Percentiles rank a stretch among this genome's conserved stretches.
Conservation (phyloP, 2,113 vertebrate species). For the Oriolus oriolus region DNA sequence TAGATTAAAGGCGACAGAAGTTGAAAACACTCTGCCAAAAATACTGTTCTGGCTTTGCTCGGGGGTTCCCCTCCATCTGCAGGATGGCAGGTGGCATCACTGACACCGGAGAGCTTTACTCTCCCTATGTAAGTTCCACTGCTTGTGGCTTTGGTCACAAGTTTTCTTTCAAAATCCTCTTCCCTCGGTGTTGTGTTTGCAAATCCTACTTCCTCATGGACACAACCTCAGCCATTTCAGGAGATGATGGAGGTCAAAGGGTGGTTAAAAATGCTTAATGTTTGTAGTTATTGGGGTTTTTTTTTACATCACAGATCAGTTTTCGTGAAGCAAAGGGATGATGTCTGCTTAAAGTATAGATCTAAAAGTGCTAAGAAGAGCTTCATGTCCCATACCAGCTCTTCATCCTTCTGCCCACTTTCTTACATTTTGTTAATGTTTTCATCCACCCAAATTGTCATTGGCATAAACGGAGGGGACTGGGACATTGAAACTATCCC, state of each 20-base stretch:
- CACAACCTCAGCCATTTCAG: not conserved
- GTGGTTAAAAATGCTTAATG: not conserved
- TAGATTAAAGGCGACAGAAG: slow-evolving; percentile 1
- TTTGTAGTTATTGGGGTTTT: fast-evolving
- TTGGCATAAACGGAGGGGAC: not conserved
- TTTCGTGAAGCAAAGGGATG: not conserved
- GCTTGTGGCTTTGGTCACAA: not conserved
- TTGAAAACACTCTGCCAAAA: not conserved
- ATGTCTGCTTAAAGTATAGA: not conserved
- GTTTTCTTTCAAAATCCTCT: not conserved
- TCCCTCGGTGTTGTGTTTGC: not conserved
- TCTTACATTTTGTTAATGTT: not conserved
- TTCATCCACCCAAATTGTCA: not conserved
- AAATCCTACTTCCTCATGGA: not conserved
- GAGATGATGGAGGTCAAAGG: not conserved
- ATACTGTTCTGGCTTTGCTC: not conserved
- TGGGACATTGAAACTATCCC: not conserved
- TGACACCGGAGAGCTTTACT: slow-evolving; percentile 92
- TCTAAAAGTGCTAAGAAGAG: not conserved
- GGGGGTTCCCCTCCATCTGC: not conserved
- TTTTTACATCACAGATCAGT: not conserved
- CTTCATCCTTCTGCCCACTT: not conserved
- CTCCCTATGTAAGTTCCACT: slow-evolving; percentile 87
- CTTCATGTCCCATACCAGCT: not conserved
- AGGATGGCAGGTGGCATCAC: slow-evolving; percentile 93